Percentiles rank a stretch among this genome's conserved stretches.
Evolutionary conservation across 2,113 vertebrate genomes (phyloP).

Genomic region (Sinosuthora webbiana): DNA sequence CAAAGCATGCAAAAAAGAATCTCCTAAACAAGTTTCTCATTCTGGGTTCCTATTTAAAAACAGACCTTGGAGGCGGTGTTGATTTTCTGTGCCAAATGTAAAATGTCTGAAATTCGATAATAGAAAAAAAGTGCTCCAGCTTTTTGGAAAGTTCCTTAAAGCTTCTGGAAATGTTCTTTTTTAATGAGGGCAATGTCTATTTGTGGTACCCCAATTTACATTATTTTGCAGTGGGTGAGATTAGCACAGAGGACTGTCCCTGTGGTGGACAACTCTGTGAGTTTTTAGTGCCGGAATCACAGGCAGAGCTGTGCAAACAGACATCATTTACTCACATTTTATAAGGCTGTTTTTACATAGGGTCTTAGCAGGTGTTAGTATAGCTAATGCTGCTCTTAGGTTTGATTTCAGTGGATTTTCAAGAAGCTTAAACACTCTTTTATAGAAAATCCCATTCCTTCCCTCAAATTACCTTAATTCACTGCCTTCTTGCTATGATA

Average conservation of each 20-base stretch:
- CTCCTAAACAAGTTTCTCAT: neutral
- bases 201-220: neutral
- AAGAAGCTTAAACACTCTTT: slow-evolving; percentile 25
- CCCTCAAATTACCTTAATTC: slow-evolving; percentile 71
- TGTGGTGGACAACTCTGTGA: neutral
- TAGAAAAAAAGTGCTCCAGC: neutral
- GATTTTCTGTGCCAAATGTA: neutral
- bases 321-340: neutral
- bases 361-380: neutral
- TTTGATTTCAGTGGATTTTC: slow-evolving; percentile 54
- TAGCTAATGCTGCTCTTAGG: neutral
- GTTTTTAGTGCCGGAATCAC: neutral
- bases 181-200: neutral
- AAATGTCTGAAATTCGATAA: neutral
- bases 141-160: neutral
- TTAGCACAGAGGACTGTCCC: neutral
- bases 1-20: neutral
- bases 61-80: neutral
- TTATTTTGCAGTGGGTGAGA: neutral
- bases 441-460: slow-evolving; percentile 49
- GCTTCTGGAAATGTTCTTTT: neutral
- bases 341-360: neutral
- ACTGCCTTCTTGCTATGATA: slow-evolving; percentile 69
- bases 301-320: neutral
- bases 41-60: neutral